Base-by-base conservation (phyloP, 2,113 vertebrate genomes). In the Crotalus helleri region DNA sequence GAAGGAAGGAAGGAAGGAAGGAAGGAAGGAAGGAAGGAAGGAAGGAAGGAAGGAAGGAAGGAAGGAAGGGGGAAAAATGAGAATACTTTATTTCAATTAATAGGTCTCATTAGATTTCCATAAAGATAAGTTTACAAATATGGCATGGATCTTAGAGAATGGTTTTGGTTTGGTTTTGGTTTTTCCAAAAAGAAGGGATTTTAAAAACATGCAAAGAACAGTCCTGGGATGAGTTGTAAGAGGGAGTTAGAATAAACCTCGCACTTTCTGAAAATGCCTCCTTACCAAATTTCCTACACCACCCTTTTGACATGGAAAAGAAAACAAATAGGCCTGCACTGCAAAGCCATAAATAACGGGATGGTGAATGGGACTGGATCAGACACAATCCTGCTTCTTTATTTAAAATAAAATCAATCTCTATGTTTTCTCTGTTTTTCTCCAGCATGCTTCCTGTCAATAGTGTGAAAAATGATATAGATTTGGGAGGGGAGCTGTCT, bases 401-500 rank as follows among this genome's bases (percentile, higher is more conserved):
- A 96, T 97, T 97, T 97, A 95, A 97, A 98, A 98, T 98, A 97
- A 98, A 98, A 98, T 98, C 96, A 97, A 97, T 97, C 96, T 98
- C 97, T 98, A 97, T 97, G 97, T 97, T 98, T 85, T 90, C 54
- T 55, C 26, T 13, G 51, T 46, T 89, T 46, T 85, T 94, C 95
- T 97, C 94, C 91, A 95, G 96, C 96, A 97, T 93, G 97, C 97
- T 96, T 97, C 95, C 97, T 98, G 98, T 98, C 98, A 98, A 98
- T 97, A 98, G 97, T 97, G 98, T 98, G 98, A 98, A 98, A 98
- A 98, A 98, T 98, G 97, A 98, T 97, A 97, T 95, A 97, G 97
- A 98, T 98, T 98, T 97, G 97, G 95, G 96, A 97, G 96, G 94
- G 98, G 96, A 97, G 97, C 96, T 96, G 97, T 98, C 97, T 97